Evolutionary conservation across 2,797 vertebrate species (phyloP).

Genomic region (Poecilia picta): DNA sequence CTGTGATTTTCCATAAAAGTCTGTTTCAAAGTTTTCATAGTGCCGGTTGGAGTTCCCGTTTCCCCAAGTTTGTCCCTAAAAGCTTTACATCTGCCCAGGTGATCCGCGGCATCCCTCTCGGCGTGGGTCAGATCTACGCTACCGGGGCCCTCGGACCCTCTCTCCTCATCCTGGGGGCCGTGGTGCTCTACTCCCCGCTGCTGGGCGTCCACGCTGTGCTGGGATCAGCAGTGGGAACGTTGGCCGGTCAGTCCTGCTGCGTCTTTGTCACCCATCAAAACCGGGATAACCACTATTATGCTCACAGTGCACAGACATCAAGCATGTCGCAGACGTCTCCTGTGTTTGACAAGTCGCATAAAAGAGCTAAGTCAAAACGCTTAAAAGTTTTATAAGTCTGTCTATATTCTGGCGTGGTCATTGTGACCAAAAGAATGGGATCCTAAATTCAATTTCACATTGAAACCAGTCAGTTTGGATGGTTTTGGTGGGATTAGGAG

Average conservation of each 20-base stretch:
- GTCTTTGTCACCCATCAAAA: background rate
- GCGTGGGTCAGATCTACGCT: constrained; percentile 82
- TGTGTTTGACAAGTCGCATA: no score
- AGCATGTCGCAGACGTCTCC: background rate
- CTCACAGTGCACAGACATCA: background rate
- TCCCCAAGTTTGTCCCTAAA: background rate
- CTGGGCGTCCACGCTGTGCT: constrained; percentile 73
- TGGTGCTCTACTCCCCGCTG: constrained; percentile 80
- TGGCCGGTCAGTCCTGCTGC: constrained; percentile 73
- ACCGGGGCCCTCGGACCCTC: constrained; percentile 72
- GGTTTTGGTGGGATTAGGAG: no score
- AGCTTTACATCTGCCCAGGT: constrained; percentile 58
- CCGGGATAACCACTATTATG: background rate
- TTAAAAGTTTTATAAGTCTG: no score
- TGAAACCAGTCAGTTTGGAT: no score
- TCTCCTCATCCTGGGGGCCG: constrained; percentile 75
- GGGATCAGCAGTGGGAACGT: constrained; percentile 73
- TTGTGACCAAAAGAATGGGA: no score
- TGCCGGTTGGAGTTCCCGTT: background rate
- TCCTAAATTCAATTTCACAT: no score
- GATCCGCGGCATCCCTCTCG: constrained; percentile 72
- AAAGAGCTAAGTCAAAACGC: no score
- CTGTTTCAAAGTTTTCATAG: background rate
- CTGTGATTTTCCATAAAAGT: background rate
- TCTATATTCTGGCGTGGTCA: no score